Evolutionary conservation across 2,797 vertebrate genomes (phyloP).

Genomic region (Dromococcyx pavoninus): DNA sequence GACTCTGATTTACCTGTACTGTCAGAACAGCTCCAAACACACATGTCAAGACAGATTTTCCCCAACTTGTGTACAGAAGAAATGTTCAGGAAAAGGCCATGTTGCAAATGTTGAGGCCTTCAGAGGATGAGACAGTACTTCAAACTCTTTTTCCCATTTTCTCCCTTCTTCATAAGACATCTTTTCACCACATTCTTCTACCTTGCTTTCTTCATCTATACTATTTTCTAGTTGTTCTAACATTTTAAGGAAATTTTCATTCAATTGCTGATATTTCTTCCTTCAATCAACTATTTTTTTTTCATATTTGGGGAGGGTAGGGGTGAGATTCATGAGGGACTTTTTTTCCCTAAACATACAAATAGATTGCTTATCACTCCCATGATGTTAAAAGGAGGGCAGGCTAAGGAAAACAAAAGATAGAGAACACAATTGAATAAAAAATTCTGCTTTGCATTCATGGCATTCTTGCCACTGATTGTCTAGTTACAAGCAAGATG

Average conservation of each 20-base stretch:
- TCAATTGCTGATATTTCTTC: background rate
- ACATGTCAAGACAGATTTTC: background rate
- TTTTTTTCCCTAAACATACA: background rate
- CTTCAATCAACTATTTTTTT: background rate
- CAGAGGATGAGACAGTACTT: background rate
- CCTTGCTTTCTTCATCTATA: background rate
- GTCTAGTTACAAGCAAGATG: background rate
- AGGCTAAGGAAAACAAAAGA: background rate
- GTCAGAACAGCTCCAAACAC: background rate
- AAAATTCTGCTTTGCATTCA: background rate
- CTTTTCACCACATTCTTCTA: background rate
- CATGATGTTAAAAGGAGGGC: background rate
- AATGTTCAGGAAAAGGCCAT: background rate
- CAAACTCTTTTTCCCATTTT: background rate
- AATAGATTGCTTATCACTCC: background rate
- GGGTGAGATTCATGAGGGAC: fast-evolving
- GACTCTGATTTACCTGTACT: background rate
- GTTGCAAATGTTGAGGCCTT: background rate
- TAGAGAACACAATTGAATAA: background rate
- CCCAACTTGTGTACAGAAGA: background rate
- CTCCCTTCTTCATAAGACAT: background rate
- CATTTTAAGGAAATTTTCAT: background rate
- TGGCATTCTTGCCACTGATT: background rate
- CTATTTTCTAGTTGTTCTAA: background rate
- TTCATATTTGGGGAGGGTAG: background rate